A percentile compares a stretch with the other conserved stretches of the same genome.
Conservation (phyloP, 2,888 invertebrate species). For the Xylocampa areola region DNA sequence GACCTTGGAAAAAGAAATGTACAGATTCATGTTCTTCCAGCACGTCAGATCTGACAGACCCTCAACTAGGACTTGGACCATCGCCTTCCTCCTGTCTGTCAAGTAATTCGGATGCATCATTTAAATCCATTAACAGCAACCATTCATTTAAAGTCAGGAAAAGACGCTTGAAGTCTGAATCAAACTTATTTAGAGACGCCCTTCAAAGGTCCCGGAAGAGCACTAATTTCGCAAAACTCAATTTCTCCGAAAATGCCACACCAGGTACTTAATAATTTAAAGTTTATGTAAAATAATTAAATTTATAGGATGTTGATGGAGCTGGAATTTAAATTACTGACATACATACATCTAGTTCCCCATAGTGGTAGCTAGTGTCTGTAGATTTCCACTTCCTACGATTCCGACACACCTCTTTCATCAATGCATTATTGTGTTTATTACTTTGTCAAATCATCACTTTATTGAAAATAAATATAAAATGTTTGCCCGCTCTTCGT, state of each 20-base stretch:
- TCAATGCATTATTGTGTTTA: too few relatives aligned
- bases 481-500: too few relatives aligned
- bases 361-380: too few relatives aligned
- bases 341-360: too few relatives aligned
- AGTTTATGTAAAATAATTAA: not conserved
- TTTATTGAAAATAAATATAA: too few relatives aligned
- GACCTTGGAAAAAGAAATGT: conserved; percentile 80
- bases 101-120: conserved; percentile 80
- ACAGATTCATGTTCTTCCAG: conserved; percentile 72
- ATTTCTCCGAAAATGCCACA: conserved; percentile 66
- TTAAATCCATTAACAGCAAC: conserved; percentile 82
- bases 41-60: conserved; percentile 70
- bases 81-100: conserved; percentile 69
- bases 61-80: conserved; percentile 55
- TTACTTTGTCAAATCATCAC: too few relatives aligned
- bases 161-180: conserved; percentile 78
- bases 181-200: conserved; percentile 77
- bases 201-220: conserved; percentile 75
- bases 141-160: conserved; percentile 80
- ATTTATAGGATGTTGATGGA: too few relatives aligned
- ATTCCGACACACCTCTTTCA: too few relatives aligned
- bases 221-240: conserved; percentile 63
- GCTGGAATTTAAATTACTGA: too few relatives aligned
- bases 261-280: conserved; percentile 64
- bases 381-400: too few relatives aligned